Evolutionary conservation across 2,797 vertebrate species (phyloP).

Genomic region (Sebastes variabilis): DNA sequence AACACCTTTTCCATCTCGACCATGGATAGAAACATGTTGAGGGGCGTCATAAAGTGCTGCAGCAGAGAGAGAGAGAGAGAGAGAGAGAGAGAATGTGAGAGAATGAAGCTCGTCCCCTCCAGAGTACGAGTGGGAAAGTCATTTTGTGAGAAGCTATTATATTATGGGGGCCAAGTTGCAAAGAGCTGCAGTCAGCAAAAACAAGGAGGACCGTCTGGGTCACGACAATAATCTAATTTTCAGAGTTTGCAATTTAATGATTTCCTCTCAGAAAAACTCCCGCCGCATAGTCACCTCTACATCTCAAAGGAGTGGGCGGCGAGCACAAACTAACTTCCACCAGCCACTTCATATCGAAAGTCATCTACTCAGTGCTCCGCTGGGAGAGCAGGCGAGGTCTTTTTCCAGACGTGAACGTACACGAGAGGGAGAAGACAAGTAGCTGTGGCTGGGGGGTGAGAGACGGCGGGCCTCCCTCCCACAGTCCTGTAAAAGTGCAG

Average conservation of each 20-base stretch:
- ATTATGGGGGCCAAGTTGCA: slow-evolving; percentile 43
- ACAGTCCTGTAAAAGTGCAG: slow-evolving; percentile 29
- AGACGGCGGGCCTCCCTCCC: neutral
- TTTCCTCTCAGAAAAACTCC: slow-evolving; percentile 60
- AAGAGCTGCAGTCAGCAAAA: slow-evolving; percentile 71
- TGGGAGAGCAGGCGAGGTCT: slow-evolving; percentile 65
- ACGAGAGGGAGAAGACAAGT: slow-evolving; percentile 49
- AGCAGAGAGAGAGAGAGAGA: slow-evolving; percentile 33
- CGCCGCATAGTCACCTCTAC: slow-evolving; percentile 45
- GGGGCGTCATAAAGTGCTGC: slow-evolving; percentile 95
- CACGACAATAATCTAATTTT: slow-evolving; percentile 74
- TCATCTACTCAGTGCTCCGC: slow-evolving; percentile 58
- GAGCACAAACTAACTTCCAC: slow-evolving; percentile 59
- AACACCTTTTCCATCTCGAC: slow-evolving; percentile 91
- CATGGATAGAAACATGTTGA: slow-evolving; percentile 88
- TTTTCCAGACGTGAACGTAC: slow-evolving; percentile 40
- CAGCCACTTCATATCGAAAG: slow-evolving; percentile 67
- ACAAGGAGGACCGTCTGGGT: slow-evolving; percentile 64
- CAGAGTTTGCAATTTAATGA: slow-evolving; percentile 74
- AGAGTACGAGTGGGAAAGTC: slow-evolving; percentile 53
- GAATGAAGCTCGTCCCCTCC: slow-evolving; percentile 41
- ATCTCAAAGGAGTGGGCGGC: slow-evolving; percentile 51
- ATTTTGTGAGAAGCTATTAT: slow-evolving; percentile 57
- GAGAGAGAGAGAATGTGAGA: neutral
- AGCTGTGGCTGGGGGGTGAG: slow-evolving; percentile 8